Conservation (phyloP, 2,888 invertebrate species). For the Eretmocerus hayati region DNA sequence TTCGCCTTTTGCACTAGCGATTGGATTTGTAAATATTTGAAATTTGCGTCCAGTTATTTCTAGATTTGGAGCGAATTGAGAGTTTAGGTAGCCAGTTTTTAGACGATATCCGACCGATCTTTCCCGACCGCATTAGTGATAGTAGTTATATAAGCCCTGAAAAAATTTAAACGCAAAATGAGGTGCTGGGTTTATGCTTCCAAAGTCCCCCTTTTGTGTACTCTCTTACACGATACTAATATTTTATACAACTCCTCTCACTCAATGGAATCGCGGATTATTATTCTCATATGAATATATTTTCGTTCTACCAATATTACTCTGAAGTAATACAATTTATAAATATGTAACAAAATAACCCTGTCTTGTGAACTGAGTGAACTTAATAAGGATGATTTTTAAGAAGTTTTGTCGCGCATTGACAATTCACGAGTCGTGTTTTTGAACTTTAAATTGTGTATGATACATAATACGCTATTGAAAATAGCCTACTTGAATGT, state of each 20-base stretch:
- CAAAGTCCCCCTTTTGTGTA: conserved; percentile 5
- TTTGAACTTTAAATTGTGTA: too few relatives aligned
- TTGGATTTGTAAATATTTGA: not conserved
- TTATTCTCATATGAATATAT: conserved; percentile 13
- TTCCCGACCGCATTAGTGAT: conserved; percentile 31
- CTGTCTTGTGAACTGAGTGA: conserved; percentile 12
- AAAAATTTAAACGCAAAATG: conserved; percentile 25
- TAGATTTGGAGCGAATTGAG: not conserved
- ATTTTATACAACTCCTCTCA: not conserved
- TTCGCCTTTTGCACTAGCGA: not conserved
- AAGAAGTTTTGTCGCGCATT: not conserved
- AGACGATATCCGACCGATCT: conserved; percentile 2
- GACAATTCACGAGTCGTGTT: too few relatives aligned
- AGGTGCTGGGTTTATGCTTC: conserved; percentile 39
- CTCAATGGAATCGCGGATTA: conserved; percentile 20
- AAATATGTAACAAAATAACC: conserved; percentile 10
- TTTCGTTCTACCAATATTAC: conserved; percentile 10
- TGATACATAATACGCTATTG: too few relatives aligned
- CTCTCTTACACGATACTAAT: not conserved
- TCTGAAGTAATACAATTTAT: conserved; percentile 17
- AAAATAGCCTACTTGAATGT: too few relatives aligned
- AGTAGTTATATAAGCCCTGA: conserved; percentile 26
- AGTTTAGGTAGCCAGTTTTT: not conserved
- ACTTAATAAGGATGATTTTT: conserved; percentile 3
- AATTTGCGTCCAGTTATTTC: not conserved